phyloP scores from a whole-genome alignment of 2,888 invertebrate species.

The Latheticus oryzae region DNA sequence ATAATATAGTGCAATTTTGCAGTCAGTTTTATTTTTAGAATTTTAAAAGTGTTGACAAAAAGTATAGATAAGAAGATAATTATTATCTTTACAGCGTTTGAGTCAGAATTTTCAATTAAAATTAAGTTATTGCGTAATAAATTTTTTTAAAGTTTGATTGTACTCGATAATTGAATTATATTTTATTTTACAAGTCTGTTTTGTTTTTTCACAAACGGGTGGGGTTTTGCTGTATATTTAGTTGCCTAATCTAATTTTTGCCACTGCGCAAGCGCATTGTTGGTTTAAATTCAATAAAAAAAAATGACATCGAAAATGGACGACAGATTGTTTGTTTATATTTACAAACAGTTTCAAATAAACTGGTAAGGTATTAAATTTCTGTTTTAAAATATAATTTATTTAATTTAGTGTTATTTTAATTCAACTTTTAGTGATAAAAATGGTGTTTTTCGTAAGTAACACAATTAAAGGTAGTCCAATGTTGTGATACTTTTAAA shows the following conservation, averaged over 20 bases:
- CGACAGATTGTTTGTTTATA: constrained; percentile 30
- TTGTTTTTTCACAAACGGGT: too few species aligned
- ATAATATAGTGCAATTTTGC: too few species aligned
- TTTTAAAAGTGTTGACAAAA: too few species aligned
- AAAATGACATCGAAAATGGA: constrained; percentile 23
- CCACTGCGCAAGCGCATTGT: constrained; percentile 4
- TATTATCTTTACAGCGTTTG: too few species aligned
- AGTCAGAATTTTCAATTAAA: too few species aligned
- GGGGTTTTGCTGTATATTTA: too few species aligned
- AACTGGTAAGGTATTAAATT: constrained; percentile 10
- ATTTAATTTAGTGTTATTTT: neutral
- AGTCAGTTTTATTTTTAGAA: too few species aligned
- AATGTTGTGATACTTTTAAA: constrained; percentile 19
- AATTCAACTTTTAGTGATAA: constrained; percentile 19
- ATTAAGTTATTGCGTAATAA: too few species aligned
- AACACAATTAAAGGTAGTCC: constrained; percentile 2
- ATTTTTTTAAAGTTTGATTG: too few species aligned
- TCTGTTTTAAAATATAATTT: constrained; percentile 2
- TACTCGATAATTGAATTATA: too few species aligned
- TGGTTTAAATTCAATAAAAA: constrained; percentile 22
- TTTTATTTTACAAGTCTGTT: too few species aligned
- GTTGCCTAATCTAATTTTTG: constrained; percentile 6
- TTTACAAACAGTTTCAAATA: constrained; percentile 31
- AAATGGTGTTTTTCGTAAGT: constrained; percentile 12
- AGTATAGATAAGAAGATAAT: too few species aligned